Base-by-base conservation (phyloP, 2,113 vertebrate genomes). In the Sclerurus mexicanus region DNA sequence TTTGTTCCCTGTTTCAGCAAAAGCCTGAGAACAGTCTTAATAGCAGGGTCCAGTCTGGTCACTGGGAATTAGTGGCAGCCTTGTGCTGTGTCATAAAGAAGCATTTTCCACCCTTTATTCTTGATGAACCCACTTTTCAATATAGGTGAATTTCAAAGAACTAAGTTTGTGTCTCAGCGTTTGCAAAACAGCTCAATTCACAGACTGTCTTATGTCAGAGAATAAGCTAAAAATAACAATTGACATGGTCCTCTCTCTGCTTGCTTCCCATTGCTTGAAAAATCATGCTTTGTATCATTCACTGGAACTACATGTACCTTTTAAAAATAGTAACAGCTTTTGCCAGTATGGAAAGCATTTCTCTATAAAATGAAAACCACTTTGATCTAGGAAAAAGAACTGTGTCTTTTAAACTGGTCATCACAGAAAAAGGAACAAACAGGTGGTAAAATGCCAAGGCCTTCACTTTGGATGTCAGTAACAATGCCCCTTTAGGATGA, bases 281-380 rank as follows among this genome's bases (percentile, higher is more conserved):
- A 76, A 60, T 44, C 42, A 16, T n/a, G 35, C 59, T 79, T 79
- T 73, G 7, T 58, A 52, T 50, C 15, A 76, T 31, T 85, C 55
- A 83, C 75, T 68, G 77, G 67, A 77, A 85, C 58, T 64, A 13
- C 0, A 0, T 39, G 39, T 88, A 47, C 86, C 47, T 81, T 95
- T 74, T 55, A 81, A 90, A 96, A 89, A 95, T 50, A 93, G 63
- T 50, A 92, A 77, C 83, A 89, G 86, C 55, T 90, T 81, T 63
- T 74, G 86, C 77, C 87, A 93, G 62, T 44, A 44, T 75, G 64
- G 69, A 81, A 94, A 90, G 76, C 52, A 39, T 67, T 87, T 80
- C 64, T 86, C 40, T 93, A 27, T 64, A 81, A 91, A 92, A 91
- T 18, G 12, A 66, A 91, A 91, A 89, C 73, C 35, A 62, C 27